Base-by-base conservation (phyloP, 2,888 invertebrate species). In the Ormyrus nitidulus region DNA sequence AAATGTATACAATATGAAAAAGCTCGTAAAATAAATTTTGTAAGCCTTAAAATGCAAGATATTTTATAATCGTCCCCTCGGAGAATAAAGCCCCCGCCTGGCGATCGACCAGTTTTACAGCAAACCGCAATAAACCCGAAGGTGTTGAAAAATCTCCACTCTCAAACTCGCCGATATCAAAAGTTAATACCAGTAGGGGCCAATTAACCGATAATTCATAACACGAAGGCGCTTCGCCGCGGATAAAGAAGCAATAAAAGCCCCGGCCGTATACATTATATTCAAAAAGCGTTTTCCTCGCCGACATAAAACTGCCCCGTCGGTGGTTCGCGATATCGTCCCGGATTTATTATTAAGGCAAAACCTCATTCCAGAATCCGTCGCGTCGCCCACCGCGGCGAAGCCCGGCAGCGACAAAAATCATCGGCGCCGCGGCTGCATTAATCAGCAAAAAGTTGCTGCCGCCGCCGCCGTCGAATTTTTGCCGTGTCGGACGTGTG, bases 291-390 rank as follows among this genome's bases (percentile, higher is more conserved):
- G n/a, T 74, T 56, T 11, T 54, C 73, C 64, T 0, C 48, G 49
- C 64, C 34, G 34, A 34, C 65, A 73, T 2, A 19, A 19, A 74
- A 66, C 48, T 66, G 48, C 34, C 48, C 11, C 49, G 46, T 46
- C 34, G 46, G 19, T 0, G 19, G 19, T 44, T 9, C 9, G 9
- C 48, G 19, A 11, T 74, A 74, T 75, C 74, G 53, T 34, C 65
- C 66, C 44, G 49, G 46, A 76, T 76, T 76, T 69, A 69, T 76
- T 19, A 76, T 69, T 74, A 74, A 74, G 74, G 65, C 68, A 44
- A 70, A 69, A 66, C 76, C 69, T 76, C 76, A 69, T 69, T 76
- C 62, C 75, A 34, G 34, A 34, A 8, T 13, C 6, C 54, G 11
- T 48, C 7, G 2, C 6, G 9, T 48, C 74, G 74, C 58, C 74